Evolutionary conservation across 2,113 vertebrate species (phyloP).

Genomic region (Passerina amoena): DNA sequence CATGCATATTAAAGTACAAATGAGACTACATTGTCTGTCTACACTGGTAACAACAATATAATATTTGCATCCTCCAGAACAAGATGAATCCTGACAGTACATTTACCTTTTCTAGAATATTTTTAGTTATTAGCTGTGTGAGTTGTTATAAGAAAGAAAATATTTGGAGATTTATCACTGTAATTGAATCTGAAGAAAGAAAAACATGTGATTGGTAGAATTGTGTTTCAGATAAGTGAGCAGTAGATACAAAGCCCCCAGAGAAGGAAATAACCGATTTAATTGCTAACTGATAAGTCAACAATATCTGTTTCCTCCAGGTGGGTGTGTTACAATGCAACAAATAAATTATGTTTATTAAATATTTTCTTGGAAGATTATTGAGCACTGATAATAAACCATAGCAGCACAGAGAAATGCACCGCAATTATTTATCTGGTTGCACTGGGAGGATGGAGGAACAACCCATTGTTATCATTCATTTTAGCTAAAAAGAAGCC

Average conservation of each 20-base stretch:
- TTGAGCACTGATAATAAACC: conserved; percentile 52
- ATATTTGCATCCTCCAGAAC: background rate
- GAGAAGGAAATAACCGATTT: conserved; percentile 62
- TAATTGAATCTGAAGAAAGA: conserved; percentile 58
- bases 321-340: conserved; percentile 7
- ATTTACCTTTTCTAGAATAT: background rate
- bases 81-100: background rate
- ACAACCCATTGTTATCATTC: conserved; percentile 1
- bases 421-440: conserved; percentile 33
- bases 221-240: conserved; percentile 32
- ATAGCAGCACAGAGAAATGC: conserved; percentile 16
- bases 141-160: conserved; percentile 7
- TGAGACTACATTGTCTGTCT: background rate
- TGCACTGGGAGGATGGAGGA: background rate
- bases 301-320: conserved; percentile 11
- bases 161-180: conserved; percentile 53
- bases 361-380: conserved; percentile 69
- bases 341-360: conserved; percentile 70
- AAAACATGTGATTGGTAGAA: conserved; percentile 28
- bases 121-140: background rate
- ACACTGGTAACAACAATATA: background rate
- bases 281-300: conserved; percentile 49
- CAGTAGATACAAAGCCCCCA: conserved; percentile 3
- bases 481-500: background rate
- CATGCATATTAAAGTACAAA: background rate